Evolutionary conservation across 2,113 vertebrate genomes (phyloP).

Genomic region (Nothocercus julius): DNA sequence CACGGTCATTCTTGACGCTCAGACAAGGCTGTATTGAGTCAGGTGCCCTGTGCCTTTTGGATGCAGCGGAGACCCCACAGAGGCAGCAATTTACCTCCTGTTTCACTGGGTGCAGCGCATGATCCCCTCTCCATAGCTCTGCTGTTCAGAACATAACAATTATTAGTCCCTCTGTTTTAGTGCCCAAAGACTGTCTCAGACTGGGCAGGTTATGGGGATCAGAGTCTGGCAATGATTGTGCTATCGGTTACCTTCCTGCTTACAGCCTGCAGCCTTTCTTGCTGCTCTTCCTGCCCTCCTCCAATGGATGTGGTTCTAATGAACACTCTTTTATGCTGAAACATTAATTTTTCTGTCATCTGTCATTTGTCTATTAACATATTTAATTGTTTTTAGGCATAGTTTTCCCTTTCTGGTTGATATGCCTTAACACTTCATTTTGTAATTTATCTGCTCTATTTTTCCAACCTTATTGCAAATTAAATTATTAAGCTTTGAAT

Average conservation of each 20-base stretch:
- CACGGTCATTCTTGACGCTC: too few relatives aligned
- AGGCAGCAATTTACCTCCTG: not conserved
- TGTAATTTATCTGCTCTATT: not conserved
- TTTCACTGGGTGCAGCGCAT: not conserved
- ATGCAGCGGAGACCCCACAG: not conserved
- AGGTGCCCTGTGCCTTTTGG: not conserved
- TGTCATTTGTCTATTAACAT: constrained; percentile 2
- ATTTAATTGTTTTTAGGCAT: constrained; percentile 8
- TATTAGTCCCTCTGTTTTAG: not conserved
- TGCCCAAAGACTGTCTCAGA: not conserved
- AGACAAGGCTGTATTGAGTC: not conserved
- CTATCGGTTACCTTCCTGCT: not conserved
- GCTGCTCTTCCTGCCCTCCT: not conserved
- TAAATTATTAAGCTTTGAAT: not conserved
- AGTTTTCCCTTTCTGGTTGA: not conserved
- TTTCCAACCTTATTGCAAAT: not conserved
- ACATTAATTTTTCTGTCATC: not conserved
- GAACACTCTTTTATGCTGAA: not conserved
- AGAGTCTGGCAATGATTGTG: not conserved
- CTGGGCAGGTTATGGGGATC: not conserved
- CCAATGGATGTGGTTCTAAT: not conserved
- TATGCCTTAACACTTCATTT: not conserved
- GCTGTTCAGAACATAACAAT: not conserved
- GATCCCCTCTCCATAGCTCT: not conserved
- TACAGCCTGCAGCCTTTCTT: not conserved